Evolutionary conservation across 2,888 invertebrate genomes (phyloP).

Genomic region (Stenchaetothrips biformis): DNA sequence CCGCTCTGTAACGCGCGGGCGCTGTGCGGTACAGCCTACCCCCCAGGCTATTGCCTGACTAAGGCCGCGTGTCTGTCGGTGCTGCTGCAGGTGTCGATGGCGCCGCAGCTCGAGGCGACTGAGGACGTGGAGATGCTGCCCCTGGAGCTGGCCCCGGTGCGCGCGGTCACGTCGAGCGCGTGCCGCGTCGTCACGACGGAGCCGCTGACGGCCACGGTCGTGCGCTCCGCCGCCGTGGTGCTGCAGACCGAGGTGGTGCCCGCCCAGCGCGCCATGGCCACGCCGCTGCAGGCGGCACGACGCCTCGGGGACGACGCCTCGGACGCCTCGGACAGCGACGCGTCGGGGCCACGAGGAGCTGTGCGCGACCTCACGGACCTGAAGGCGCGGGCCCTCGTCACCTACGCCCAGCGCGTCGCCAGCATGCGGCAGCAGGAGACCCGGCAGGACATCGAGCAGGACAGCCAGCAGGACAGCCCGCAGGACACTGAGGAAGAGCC

Average conservation of each 20-base stretch:
- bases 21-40: neutral
- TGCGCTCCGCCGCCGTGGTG: slow-evolving; percentile 1
- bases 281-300: neutral
- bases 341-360: neutral
- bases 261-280: neutral
- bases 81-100: slow-evolving; percentile 3
- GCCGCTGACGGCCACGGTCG: neutral
- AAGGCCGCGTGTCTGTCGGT: no score
- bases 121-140: neutral
- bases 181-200: neutral
- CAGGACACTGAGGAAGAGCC: neutral
- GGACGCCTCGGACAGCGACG: neutral
- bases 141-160: neutral
- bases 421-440: slow-evolving; percentile 30
- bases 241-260: slow-evolving; percentile 22
- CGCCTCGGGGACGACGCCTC: neutral
- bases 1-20: neutral
- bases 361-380: neutral
- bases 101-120: slow-evolving; percentile 6
- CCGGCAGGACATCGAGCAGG: neutral
- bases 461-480: neutral
- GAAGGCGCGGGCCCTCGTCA: neutral
- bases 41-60: neutral
- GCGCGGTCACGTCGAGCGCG: neutral
- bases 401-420: slow-evolving; percentile 32